phyloP scores from a whole-genome alignment of 2,113 vertebrate genomes.

The Catharus minimus region DNA sequence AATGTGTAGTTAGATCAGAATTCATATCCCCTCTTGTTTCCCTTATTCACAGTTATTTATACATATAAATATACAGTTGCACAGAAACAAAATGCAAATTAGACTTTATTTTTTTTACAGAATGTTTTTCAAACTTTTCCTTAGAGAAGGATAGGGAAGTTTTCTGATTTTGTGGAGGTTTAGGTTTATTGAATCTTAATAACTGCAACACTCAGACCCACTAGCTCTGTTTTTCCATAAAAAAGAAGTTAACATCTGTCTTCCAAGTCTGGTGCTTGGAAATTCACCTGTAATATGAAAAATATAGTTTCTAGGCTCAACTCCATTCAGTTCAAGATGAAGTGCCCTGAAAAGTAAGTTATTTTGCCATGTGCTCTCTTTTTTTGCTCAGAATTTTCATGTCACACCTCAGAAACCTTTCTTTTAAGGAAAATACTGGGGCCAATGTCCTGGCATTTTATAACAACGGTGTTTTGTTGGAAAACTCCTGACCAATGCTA shows the following conservation, averaged over 20 bases:
- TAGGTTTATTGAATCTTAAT: neutral
- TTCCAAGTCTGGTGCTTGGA: neutral
- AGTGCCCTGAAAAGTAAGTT: neutral
- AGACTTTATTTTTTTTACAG: neutral
- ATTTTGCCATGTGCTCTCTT: neutral
- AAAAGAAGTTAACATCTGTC: neutral
- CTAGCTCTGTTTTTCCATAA: neutral
- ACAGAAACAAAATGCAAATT: neutral
- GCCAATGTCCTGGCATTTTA: neutral
- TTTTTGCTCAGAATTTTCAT: neutral
- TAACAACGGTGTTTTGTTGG: neutral
- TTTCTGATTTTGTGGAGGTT: neutral
- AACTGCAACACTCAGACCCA: neutral
- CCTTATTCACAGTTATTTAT: neutral
- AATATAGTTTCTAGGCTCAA: neutral
- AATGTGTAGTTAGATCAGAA: neutral
- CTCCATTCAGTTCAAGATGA: neutral
- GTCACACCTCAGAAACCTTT: neutral
- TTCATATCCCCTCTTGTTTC: neutral
- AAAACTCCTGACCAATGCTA: neutral
- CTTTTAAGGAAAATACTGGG: neutral
- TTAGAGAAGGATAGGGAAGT: neutral
- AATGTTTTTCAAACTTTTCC: neutral
- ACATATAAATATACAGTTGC: neutral
- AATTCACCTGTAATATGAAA: constrained; percentile 15